These are phyloP conservation scores for Thymallus thymallus DNA, from an alignment of 2,113 vertebrate species.

Conservation along the genomic window DNA sequence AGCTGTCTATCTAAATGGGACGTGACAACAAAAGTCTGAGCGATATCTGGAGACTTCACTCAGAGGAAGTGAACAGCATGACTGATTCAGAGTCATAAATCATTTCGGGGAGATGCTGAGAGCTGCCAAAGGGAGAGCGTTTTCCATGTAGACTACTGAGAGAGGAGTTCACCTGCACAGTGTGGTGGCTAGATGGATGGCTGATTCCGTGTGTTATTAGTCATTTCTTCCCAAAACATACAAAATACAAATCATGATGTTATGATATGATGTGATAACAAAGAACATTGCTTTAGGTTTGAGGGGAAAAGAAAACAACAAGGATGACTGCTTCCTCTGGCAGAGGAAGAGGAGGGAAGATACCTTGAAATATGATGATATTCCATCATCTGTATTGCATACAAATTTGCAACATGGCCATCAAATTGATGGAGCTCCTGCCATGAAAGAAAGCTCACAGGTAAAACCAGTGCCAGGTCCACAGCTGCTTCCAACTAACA, in stretches of 20 bases:
- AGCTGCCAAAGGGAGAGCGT: conserved; percentile 38
- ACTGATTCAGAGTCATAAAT: conserved; percentile 78
- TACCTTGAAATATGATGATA: conserved; percentile 18
- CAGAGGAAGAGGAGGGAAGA: conserved; percentile 23
- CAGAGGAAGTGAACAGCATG: conserved; percentile 80
- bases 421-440: conserved; percentile 46
- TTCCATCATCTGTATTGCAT: conserved; percentile 40
- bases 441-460: not conserved
- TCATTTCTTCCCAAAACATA: conserved; percentile 38
- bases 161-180: conserved; percentile 37
- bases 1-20: conserved; percentile 60
- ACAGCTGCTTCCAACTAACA: conserved; percentile 63
- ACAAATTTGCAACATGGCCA: conserved; percentile 42
- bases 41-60: conserved; percentile 73
- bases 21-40: conserved; percentile 43
- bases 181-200: conserved; percentile 10
- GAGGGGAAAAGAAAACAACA: not conserved
- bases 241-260: conserved; percentile 55
- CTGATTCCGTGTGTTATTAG: not conserved
- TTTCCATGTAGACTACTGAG: conserved; percentile 47
- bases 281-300: conserved; percentile 31
- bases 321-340: not conserved
- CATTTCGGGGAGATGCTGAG: conserved; percentile 69
- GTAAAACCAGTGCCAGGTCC: conserved; percentile 15
- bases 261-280: conserved; percentile 43